Percentiles rank a stretch among this genome's conserved stretches.
Evolutionary conservation across 2,888 invertebrate genomes (phyloP).

Genomic region (Hypomecis punctinalis): DNA sequence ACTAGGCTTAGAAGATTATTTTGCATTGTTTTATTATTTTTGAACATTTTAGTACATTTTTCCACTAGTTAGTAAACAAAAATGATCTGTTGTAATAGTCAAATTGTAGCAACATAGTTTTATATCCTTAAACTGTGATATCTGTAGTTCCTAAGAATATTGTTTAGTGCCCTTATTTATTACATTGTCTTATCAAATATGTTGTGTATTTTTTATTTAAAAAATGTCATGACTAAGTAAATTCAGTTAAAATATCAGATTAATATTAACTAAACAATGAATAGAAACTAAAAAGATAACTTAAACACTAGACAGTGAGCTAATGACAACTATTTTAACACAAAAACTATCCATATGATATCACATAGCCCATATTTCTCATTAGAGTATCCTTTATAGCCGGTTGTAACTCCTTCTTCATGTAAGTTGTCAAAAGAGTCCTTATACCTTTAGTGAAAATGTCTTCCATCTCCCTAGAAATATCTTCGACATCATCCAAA

Average conservation of each 20-base stretch:
- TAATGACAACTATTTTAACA: not conserved
- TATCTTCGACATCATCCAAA: conserved; percentile 86
- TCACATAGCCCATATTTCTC: conserved; percentile 94
- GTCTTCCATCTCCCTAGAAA: conserved; percentile 93
- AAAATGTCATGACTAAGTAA: conserved; percentile 10
- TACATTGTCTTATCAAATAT: conserved; percentile 8
- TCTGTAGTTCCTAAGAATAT: conserved; percentile 40
- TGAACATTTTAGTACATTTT: not conserved
- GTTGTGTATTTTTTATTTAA: not conserved
- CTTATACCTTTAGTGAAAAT: conserved; percentile 93
- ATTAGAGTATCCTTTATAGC: conserved; percentile 94
- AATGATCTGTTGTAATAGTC: conserved; percentile 7
- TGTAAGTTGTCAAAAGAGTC: conserved; percentile 91
- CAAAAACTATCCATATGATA: conserved; percentile 89
- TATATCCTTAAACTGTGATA: conserved; percentile 33
- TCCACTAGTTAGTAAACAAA: not conserved
- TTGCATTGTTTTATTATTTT: not conserved
- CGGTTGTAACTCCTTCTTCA: conserved; percentile 93
- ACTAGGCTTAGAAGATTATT: no score
- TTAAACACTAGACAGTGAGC: no score
- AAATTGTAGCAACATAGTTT: conserved; percentile 1
- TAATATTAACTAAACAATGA: not conserved
- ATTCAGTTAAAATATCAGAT: conserved; percentile 3
- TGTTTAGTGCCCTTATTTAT: conserved; percentile 27
- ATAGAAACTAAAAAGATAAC: not conserved